A percentile compares a stretch with the other conserved stretches of the same genome.
phyloP scores from a whole-genome alignment of 2,888 invertebrate genomes.

The Lymantria dispar region DNA sequence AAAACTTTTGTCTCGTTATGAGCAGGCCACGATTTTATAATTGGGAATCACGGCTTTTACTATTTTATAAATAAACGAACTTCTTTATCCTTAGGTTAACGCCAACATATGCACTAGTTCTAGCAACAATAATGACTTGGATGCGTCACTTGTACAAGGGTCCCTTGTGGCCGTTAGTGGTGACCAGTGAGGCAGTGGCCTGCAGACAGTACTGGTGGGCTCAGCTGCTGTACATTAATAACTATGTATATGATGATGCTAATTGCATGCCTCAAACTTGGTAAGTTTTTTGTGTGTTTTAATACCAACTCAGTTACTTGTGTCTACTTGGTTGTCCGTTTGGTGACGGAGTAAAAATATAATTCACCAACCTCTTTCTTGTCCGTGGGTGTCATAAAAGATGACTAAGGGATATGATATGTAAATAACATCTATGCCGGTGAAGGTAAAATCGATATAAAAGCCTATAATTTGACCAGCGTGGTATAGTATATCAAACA shows the following conservation, averaged over 20 bases:
- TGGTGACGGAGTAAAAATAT: too few species aligned
- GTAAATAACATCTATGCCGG: too few species aligned
- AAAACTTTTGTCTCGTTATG: too few species aligned
- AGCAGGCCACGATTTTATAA: too few species aligned
- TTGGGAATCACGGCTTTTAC: not conserved
- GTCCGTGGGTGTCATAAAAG: too few species aligned
- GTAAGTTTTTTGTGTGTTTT: conserved; percentile 35
- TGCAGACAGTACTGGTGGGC: conserved; percentile 76
- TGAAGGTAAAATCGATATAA: too few species aligned
- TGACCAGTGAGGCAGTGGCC: conserved; percentile 50
- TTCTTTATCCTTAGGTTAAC: conserved; percentile 51
- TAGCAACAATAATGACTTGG: conserved; percentile 59
- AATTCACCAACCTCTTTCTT: too few species aligned
- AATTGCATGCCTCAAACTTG: conserved; percentile 61
- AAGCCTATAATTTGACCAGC: too few species aligned
- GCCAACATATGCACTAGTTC: conserved; percentile 59
- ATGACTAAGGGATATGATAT: too few species aligned
- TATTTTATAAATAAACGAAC: not conserved
- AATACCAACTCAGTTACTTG: too few species aligned
- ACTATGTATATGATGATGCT: conserved; percentile 59
- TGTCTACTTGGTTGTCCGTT: too few species aligned
- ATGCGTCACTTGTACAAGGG: conserved; percentile 57
- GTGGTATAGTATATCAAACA: too few species aligned
- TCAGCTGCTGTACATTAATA: conserved; percentile 70
- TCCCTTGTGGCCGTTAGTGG: conserved; percentile 62